Evolutionary conservation across 2,888 invertebrate genomes (phyloP), one percentile per base, ranked within the genome.

Genomic region (Escarpia spicata): DNA sequence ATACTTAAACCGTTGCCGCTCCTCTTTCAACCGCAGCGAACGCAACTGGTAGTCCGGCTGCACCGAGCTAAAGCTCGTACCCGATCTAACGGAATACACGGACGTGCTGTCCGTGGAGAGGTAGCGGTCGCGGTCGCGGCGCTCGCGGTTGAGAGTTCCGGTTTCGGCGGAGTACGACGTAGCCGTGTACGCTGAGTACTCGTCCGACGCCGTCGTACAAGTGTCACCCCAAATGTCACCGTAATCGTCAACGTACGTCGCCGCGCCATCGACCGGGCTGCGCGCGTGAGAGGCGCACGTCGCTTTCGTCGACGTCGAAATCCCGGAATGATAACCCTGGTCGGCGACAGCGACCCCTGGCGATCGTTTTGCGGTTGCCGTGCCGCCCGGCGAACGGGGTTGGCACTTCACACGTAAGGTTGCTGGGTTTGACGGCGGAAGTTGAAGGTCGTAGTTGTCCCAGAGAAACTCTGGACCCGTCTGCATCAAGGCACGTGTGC

Each of bases 181-280:
- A 9, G 52, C 52, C 26, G 75, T 75, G 75, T 75, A 75, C 75
- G 75, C 2, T 26, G 75, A 26, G 15, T 52, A 52, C 12, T 52
- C 52, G 75, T 75, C 75, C 75, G 75, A 75, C 26, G n/a, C n/a
- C 75, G 75, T 75, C 75, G 75, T 75, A 26, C 75, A 75, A 75
- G 26, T 75, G 75, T 75, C 75, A 75, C 75, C 75, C 75, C 75
- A 75, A 75, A 75, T 75, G 75, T 75, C 75, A 75, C 75, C 75
- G 75, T 75, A 75, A 75, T 19, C 75, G 75, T 75, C 75, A 75
- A 15, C 75, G 26, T 75, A 75, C 75, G 75, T 26, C 26, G 75
- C 75, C 75, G 75, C 75, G 75, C 19, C 75, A 6, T 75, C 75
- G 75, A 15, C 75, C 4, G 75, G 75, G 26, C 19, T 6, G 26